These are phyloP conservation scores for Paradoxurus hermaphroditus DNA, from an alignment of 2,113 vertebrate species.

Conservation along the genomic window DNA sequence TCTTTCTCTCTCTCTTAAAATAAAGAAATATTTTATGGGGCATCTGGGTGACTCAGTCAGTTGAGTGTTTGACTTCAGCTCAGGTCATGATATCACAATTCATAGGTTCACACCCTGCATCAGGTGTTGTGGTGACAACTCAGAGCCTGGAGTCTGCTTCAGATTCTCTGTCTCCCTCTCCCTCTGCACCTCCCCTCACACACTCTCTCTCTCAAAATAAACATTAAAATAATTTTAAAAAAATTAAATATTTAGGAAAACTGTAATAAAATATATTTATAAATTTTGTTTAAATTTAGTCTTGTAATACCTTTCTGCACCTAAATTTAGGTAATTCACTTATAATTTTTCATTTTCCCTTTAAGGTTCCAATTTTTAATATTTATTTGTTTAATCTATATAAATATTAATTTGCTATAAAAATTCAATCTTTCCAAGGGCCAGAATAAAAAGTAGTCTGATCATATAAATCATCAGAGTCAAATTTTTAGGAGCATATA, in stretches of 20 bases:
- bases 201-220: too few species aligned
- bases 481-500: background rate
- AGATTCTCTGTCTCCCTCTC: too few species aligned
- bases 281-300: background rate
- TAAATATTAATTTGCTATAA: background rate
- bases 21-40: too few species aligned
- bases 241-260: background rate
- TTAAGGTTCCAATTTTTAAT: background rate
- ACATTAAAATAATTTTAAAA: too few species aligned
- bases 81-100: too few species aligned
- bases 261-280: background rate
- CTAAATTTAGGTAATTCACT: background rate
- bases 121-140: too few species aligned
- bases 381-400: background rate
- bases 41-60: too few species aligned
- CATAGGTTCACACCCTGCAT: too few species aligned
- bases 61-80: too few species aligned
- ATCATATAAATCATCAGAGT: slow-evolving; percentile 3
- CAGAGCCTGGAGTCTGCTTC: too few species aligned
- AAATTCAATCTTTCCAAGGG: background rate
- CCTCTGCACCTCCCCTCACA: too few species aligned
- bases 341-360: background rate
- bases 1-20: too few species aligned
- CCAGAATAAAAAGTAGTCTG: background rate
- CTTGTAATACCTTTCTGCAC: background rate